phyloP scores from a whole-genome alignment of 2,888 invertebrate genomes.

The Agonopterix arenella region DNA sequence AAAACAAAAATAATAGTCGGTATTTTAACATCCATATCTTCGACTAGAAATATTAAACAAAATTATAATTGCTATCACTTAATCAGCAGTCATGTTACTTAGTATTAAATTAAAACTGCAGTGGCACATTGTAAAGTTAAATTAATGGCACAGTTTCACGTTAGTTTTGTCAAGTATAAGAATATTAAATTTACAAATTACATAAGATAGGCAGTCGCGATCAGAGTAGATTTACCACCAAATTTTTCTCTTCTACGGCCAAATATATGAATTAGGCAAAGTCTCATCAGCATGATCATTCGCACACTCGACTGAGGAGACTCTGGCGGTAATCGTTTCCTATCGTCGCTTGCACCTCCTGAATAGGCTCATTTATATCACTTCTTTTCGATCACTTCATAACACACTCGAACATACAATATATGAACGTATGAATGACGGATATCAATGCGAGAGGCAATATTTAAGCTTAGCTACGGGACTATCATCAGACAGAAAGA shows the following conservation, averaged over 20 bases:
- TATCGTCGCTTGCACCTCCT: constrained; percentile 25
- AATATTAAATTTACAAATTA: constrained; percentile 52
- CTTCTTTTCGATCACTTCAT: constrained; percentile 30
- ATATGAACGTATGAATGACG: constrained; percentile 32
- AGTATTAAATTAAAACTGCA: constrained; percentile 64
- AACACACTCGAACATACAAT: constrained; percentile 30
- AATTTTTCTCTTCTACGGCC: not conserved
- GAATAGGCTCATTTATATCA: constrained; percentile 39
- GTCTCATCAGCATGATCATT: too few relatives aligned
- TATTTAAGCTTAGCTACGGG: constrained; percentile 31
- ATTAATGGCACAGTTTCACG: constrained; percentile 77
- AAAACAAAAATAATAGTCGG: constrained; percentile 49
- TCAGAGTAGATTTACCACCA: constrained; percentile 36
- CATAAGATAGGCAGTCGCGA: constrained; percentile 38
- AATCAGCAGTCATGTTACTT: constrained; percentile 71
- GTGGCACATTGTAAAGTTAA: constrained; percentile 73
- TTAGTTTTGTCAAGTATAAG: constrained; percentile 69
- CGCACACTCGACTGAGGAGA: not conserved
- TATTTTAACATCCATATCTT: constrained; percentile 52
- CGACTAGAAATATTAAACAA: constrained; percentile 73
- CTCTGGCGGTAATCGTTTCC: constrained; percentile 23
- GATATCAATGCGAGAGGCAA: constrained; percentile 33
- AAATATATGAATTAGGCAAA: too few relatives aligned
- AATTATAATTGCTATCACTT: constrained; percentile 68
- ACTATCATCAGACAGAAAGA: constrained; percentile 44